Conservation (phyloP, 1,140 invertebrate genomes). For the Parapsyche elsis region DNA sequence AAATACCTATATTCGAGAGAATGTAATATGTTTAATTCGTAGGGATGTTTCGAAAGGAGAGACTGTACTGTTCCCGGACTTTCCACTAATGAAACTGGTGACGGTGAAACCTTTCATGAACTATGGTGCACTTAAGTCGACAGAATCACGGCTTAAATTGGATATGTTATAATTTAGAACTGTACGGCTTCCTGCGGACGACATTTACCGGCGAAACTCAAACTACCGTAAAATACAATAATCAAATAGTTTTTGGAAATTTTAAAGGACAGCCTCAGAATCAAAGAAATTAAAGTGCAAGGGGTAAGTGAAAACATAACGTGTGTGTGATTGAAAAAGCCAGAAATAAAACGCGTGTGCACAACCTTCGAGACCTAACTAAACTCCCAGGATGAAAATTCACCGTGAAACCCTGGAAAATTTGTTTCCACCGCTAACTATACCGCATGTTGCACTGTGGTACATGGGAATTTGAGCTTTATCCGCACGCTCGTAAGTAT, state of each 20-base stretch:
- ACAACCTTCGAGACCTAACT: conserved; percentile 4
- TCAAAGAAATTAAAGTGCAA: no score
- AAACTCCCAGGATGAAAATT: conserved; percentile 22
- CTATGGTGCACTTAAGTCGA: background rate
- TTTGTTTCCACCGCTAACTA: background rate
- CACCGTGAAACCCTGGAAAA: conserved; percentile 32
- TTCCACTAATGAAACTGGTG: background rate
- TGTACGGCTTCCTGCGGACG: conserved; percentile 1
- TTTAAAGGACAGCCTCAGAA: no score
- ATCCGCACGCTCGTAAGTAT: background rate
- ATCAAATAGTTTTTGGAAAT: background rate
- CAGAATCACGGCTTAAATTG: conserved; percentile 28
- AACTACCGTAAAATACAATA: background rate
- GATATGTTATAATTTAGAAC: background rate
- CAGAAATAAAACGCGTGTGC: conserved; percentile 18
- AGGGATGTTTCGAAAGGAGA: no score
- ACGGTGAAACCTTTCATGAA: background rate
- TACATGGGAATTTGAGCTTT: background rate
- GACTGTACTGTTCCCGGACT: background rate
- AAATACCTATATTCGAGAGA: background rate
- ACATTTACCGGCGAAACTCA: background rate
- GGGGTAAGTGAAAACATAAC: background rate
- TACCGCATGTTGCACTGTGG: background rate
- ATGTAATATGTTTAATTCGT: background rate
- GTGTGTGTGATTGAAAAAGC: background rate